Evolutionary conservation across 2,888 invertebrate genomes (phyloP), one percentile per base, ranked within the genome.

Genomic region (Troilus luridus): DNA sequence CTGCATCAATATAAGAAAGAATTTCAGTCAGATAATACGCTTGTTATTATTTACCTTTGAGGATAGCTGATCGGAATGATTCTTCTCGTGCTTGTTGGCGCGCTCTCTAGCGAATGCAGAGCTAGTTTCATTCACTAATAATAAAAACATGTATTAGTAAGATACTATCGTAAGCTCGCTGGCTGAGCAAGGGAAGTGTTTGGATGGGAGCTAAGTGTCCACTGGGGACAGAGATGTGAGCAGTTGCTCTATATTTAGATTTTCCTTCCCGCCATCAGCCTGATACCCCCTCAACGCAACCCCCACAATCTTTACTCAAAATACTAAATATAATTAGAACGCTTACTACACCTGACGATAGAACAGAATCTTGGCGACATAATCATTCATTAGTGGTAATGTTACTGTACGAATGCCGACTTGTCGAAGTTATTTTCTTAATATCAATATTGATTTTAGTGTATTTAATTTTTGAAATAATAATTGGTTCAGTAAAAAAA

Each of bases 171-270:
- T 56, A n/a, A 85, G 56, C 54, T 56, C 21, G 56, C 54, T 85
- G 56, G 10, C n/a, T 21, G 0, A 85, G 85, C 85, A 56, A n/a
- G 56, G 56, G 56, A 85, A 85, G 85, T 85, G 85, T 85, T 85
- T 56, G 85, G 85, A 85, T 56, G n/a, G 56, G n/a, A 9, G 9
- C 56, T n/a, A 54, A 56, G 56, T 85, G 56, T 56, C 85, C 85
- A 85, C 85, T 85, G 85, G 85, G 85, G 85, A 85, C 85, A 85
- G 85, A 85, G 85, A n/a, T 56, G 85, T 85, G 56, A 85, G 85
- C 85, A 85, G 56, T 85, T 85, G 56, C 85, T 85, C 85, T 85
- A 85, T 85, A 85, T 85, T 85, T 85, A 85, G 85, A 85, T 56
- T 85, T 77, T 85, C 85, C 85, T 85, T 85, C 85, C 85, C 85